These are phyloP conservation scores for Burhinus oedicnemus DNA, from an alignment of 2,113 vertebrate genomes.

Conservation along the genomic window DNA sequence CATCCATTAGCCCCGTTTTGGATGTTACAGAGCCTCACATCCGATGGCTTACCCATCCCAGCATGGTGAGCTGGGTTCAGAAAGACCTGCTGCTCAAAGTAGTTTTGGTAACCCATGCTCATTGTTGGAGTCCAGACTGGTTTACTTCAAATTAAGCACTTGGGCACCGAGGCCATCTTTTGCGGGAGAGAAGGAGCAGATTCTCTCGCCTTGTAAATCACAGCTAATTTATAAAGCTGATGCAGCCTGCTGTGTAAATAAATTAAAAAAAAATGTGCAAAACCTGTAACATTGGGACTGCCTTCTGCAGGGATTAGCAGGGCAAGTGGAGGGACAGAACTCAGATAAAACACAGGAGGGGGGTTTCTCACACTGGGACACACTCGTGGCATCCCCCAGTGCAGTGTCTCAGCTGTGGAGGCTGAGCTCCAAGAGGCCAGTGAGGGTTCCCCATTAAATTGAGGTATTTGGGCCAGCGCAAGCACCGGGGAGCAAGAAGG, in stretches of 20 bases:
- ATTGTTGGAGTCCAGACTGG: not conserved
- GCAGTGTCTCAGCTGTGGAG: not conserved
- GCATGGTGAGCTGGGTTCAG: not conserved
- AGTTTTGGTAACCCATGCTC: not conserved
- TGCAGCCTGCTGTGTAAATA: not conserved
- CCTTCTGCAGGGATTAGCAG: not conserved
- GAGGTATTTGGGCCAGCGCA: rapidly evolving
- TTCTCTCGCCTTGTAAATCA: not conserved
- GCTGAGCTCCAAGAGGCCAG: not conserved
- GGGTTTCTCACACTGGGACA: not conserved
- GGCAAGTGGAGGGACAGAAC: not conserved
- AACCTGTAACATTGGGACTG: not conserved
- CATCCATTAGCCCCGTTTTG: not conserved
- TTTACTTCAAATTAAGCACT: not conserved
- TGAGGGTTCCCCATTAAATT: not conserved
- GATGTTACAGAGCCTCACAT: not conserved
- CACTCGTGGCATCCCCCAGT: rapidly evolving
- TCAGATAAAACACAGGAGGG: not conserved
- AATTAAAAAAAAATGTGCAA: not conserved
- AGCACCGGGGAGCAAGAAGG: not conserved
- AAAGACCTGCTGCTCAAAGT: not conserved
- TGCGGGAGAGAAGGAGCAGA: not conserved
- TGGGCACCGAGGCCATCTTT: not conserved
- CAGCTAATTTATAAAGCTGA: not conserved
- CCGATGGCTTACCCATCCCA: not conserved